Percentiles rank a stretch among this genome's conserved stretches.
These are phyloP conservation scores for Drosophila willistoni DNA, from an alignment of 1,140 invertebrate genomes.

Conservation along the genomic window DNA sequence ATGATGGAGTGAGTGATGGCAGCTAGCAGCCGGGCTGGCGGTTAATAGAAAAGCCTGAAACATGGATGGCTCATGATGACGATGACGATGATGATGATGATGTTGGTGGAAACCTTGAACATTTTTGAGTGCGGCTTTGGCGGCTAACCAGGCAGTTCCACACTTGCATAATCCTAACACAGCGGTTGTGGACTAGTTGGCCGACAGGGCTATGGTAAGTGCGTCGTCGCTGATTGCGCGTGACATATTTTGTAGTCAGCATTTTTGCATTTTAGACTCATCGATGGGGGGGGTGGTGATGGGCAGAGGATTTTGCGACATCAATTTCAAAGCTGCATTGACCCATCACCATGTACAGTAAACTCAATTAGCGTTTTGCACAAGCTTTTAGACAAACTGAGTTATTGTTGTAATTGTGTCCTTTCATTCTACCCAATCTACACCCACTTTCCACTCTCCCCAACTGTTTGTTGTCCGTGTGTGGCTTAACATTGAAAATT, in stretches of 20 bases:
- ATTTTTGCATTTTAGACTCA: conserved; percentile 60
- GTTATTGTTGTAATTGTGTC: conserved; percentile 56
- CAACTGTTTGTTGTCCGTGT: conserved; percentile 5
- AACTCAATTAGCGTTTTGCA: conserved; percentile 71
- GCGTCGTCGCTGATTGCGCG: conserved; percentile 60
- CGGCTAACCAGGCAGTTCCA: conserved; percentile 16
- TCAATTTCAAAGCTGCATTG: conserved; percentile 47
- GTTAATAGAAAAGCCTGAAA: conserved; percentile 5
- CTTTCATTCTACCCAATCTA: not conserved
- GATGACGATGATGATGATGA: not conserved
- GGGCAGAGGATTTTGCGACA: conserved; percentile 29
- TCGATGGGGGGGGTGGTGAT: conserved; percentile 5
- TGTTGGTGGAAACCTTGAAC: conserved; percentile 50
- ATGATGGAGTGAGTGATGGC: conserved; percentile 25
- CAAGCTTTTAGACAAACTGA: conserved; percentile 76
- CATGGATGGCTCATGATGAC: not conserved
- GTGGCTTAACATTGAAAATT: conserved; percentile 31
- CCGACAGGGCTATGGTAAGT: not conserved
- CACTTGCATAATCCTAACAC: conserved; percentile 50
- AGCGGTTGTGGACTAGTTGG: not conserved
- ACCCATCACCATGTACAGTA: conserved; percentile 37
- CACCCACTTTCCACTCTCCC: not conserved
- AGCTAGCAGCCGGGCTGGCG: not conserved
- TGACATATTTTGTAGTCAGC: conserved; percentile 71
- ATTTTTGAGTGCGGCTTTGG: conserved; percentile 37